Base-by-base conservation (phyloP, 2,888 invertebrate genomes). In the Drosophila eohydei region DNA sequence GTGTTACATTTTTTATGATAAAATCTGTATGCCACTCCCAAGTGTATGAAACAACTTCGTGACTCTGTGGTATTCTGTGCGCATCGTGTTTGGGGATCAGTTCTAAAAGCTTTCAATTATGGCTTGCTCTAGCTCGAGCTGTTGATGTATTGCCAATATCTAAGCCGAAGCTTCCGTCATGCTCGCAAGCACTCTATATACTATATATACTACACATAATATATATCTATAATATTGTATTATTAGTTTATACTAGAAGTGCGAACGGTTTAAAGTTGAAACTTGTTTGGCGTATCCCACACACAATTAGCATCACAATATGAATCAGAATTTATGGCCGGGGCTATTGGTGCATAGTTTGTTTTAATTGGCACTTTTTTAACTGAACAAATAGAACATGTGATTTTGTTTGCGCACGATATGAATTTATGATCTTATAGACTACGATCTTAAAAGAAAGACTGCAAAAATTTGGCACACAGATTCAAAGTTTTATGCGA, bases 281-380 rank as follows among this genome's bases (percentile, higher is more conserved):
- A 76, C 77, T 48, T 21, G 60, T 59, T 78, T 30, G 21, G 1
- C 51, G 54, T 4, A 71, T 76, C 81, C 77, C 77, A 78, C 80
- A 52, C 77, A 55, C 67, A 71, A 71, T 80, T 78, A 76, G 21
- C 77, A 80, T 51, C 40, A 26, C 7, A 44, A 44, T 55, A 50
- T 60, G 48, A 56, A 50, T 67, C 28, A 61, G n/a, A 50, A 50
- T 48, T 41, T 44, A 26, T 60, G 44, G 38, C 1, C 14, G 36
- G 46, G 44, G 44, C 21, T n/a, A 36, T 59, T 57, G n/a, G 21
- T 11, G 14, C 68, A 67, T 50, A 26, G 40, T 66, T 68, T 8
- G 9, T 6, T 34, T n/a, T 1, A 48, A 52, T 58, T 58, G 40
- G 34, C 51, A 54, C 32, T 34, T 54, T 54, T 28, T 26, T 34